Base-by-base conservation (phyloP, 2,888 invertebrate species). In the Celastrina argiolus region DNA sequence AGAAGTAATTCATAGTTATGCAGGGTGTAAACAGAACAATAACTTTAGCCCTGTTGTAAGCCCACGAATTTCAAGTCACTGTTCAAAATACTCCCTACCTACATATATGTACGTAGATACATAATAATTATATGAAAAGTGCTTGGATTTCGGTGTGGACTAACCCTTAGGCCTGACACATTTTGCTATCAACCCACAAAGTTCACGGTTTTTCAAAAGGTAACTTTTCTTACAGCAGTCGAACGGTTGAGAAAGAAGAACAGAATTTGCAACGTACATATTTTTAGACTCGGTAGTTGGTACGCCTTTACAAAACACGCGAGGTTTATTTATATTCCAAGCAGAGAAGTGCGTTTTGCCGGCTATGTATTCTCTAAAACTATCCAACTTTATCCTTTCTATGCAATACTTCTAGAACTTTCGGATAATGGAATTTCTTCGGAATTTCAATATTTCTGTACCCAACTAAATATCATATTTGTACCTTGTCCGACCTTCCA, bases 401-500 rank as follows among this genome's bases (percentile, higher is more conserved):
- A 58, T 58, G 58, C 31, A 58, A 58, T 58, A 58, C 58, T 58
- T 58, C n/a, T 58, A 31, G n/a, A 58, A 58, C 58, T 31, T 16
- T 58, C 16, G n/a, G 58, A 31, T 58, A 58, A 58, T 58, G 58
- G 58, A 58, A 31, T 58, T 58, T 58, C n/a, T 58, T 58, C n/a
- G 28, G 31, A 31, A 58, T 58, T 31, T n/a, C 58, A 58, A 58
- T 58, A 58, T 31, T 58, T 31, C 31, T 58, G 31, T 58, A 58
- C 28, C 31, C n/a, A 31, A 58, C 28, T 58, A 31, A 58, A 58
- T 58, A 31, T 58, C 58, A 28, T 28, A 31, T 31, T 58, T 31
- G 28, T 58, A n/a, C n/a, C 28, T 12, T 28, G 16, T 18, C 58
- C n/a, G 5, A 51, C 4, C 28, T 63, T 39, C 39, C 61, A 12